These are phyloP conservation scores for Masnerella sp. DNA, from an alignment of 2,888 invertebrate species.

Conservation along the genomic window DNA sequence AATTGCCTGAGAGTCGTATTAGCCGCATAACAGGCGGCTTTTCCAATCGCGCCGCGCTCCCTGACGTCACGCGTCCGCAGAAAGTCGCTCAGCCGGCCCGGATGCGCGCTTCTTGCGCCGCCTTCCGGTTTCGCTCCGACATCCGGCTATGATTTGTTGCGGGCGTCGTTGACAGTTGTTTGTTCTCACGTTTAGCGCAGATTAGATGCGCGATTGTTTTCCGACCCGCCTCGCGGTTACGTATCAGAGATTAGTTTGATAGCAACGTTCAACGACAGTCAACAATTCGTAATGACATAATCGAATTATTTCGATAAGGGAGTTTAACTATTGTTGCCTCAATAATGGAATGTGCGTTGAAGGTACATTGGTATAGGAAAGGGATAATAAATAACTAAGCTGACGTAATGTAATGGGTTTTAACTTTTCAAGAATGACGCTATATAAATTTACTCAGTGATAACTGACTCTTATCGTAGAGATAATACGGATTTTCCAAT, in stretches of 20 bases:
- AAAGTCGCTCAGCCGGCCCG: constrained; percentile 33
- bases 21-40: constrained; percentile 73
- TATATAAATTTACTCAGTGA: no score
- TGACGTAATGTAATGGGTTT: no score
- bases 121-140: neutral
- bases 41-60: constrained; percentile 11
- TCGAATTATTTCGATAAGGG: no score
- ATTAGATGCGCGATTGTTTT: constrained; percentile 8
- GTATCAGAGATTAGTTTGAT: neutral
- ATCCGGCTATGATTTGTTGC: constrained; percentile 8
- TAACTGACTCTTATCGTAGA: no score
- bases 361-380: no score
- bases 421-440: no score
- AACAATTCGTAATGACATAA: constrained; percentile 1
- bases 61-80: constrained; percentile 25
- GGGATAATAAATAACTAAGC: no score
- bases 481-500: no score
- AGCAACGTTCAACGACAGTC: neutral
- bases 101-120: constrained; percentile 17
- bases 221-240: neutral
- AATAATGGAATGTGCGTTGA: no score
- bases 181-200: constrained; percentile 12
- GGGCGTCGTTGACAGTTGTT: constrained; percentile 10
- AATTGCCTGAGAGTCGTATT: constrained; percentile 74
- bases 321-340: no score